phyloP scores from a whole-genome alignment of 2,113 vertebrate species.

The Megalops atlanticus region DNA sequence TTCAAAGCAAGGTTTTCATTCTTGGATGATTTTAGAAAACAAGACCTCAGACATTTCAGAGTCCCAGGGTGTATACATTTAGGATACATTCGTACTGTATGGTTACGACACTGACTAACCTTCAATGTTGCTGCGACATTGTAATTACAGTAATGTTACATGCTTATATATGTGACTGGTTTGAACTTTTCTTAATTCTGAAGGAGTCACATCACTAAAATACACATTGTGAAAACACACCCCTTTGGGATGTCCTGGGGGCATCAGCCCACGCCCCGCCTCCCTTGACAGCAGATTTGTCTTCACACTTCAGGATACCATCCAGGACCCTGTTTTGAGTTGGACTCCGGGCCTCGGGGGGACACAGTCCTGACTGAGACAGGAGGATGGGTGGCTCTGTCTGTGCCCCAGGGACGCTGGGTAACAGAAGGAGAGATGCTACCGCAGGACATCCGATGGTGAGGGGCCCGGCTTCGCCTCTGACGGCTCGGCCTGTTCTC shows the following conservation, averaged over 20 bases:
- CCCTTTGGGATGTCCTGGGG: no score
- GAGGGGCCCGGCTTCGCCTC: neutral
- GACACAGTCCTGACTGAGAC: neutral
- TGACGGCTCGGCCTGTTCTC: no score
- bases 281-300: neutral
- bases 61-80: no score
- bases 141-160: slow-evolving; percentile 1
- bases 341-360: neutral
- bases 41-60: neutral
- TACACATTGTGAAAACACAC: neutral
- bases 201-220: neutral
- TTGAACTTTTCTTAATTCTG: neutral
- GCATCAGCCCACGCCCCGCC: no score
- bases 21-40: neutral
- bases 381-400: neutral
- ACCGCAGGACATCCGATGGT: neutral
- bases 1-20: neutral
- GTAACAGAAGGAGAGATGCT: neutral
- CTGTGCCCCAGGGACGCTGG: neutral
- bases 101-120: neutral
- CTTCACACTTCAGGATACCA: neutral
- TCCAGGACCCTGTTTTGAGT: neutral
- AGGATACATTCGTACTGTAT: no score
- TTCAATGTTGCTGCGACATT: neutral
- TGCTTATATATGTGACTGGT: neutral